Evolutionary conservation across 2,888 invertebrate species (phyloP).

Genomic region (Abscondita cerata): DNA sequence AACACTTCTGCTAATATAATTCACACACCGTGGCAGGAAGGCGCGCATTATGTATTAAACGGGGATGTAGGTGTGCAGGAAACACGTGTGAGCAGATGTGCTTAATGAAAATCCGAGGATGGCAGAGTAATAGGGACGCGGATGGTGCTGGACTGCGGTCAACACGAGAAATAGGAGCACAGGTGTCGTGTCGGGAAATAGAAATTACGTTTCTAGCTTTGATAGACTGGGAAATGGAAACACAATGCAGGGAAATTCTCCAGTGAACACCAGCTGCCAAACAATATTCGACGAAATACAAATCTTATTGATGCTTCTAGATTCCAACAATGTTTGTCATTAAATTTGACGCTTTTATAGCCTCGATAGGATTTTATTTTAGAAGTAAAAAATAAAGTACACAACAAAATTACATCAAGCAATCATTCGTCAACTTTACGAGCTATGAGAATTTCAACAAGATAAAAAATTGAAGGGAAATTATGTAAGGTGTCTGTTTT

Average conservation of each 20-base stretch:
- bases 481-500: conserved; percentile 56
- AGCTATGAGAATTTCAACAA: conserved; percentile 39
- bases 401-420: conserved; percentile 32
- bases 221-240: conserved; percentile 40
- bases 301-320: conserved; percentile 36
- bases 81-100: conserved; percentile 49
- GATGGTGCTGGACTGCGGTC: conserved; percentile 47
- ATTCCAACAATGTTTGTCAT: conserved; percentile 25
- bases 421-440: conserved; percentile 40
- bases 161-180: conserved; percentile 45
- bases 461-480: conserved; percentile 49
- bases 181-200: conserved; percentile 43
- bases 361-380: conserved; percentile 20
- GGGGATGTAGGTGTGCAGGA: conserved; percentile 39
- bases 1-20: conserved; percentile 29
- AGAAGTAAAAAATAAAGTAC: conserved; percentile 19
- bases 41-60: conserved; percentile 34
- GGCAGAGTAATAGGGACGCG: conserved; percentile 47
- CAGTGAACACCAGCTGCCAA: conserved; percentile 32
- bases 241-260: conserved; percentile 30
- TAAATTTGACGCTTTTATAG: conserved; percentile 26
- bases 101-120: conserved; percentile 51
- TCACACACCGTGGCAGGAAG: conserved; percentile 32
- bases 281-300: conserved; percentile 36
- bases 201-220: conserved; percentile 40